Conservation (phyloP, 2,797 vertebrate genomes). For the Chloroceryle inda region DNA sequence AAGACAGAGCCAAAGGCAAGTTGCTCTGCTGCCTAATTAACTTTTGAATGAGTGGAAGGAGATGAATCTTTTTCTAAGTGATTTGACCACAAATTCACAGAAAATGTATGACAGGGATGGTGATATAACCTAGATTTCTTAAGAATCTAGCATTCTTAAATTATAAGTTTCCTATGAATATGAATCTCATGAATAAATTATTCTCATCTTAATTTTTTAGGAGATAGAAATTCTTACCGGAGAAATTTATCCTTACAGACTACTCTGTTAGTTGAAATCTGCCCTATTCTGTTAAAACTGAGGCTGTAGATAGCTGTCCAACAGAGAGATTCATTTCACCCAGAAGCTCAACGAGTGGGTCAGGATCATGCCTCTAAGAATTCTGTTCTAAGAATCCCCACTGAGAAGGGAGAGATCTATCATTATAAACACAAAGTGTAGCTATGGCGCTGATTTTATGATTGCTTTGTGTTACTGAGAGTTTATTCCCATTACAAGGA, state of each 20-base stretch:
- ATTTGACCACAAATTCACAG: background rate
- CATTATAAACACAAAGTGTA: background rate
- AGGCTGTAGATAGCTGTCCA: background rate
- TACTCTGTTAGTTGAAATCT: background rate
- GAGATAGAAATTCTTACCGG: background rate
- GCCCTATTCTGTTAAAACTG: background rate
- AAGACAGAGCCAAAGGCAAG: slow-evolving; percentile 12
- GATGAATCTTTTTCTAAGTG: background rate
- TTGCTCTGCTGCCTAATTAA: background rate
- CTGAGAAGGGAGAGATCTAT: background rate
- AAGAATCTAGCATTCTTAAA: background rate
- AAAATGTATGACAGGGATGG: background rate
- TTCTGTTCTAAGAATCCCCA: background rate
- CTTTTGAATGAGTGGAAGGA: background rate
- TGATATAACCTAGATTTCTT: background rate
- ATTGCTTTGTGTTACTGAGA: background rate
- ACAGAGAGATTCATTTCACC: background rate
- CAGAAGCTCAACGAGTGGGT: background rate
- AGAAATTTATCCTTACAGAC: background rate
- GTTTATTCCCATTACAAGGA: background rate
- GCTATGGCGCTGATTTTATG: background rate
- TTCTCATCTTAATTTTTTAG: background rate
- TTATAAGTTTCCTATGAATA: background rate
- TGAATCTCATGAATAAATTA: background rate
- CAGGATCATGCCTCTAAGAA: background rate